Evolutionary conservation across 53 echinoderm and acorn worm species (phyloP), one percentile per base, ranked within the genome.

Genomic region (Actinopyga echinites): DNA sequence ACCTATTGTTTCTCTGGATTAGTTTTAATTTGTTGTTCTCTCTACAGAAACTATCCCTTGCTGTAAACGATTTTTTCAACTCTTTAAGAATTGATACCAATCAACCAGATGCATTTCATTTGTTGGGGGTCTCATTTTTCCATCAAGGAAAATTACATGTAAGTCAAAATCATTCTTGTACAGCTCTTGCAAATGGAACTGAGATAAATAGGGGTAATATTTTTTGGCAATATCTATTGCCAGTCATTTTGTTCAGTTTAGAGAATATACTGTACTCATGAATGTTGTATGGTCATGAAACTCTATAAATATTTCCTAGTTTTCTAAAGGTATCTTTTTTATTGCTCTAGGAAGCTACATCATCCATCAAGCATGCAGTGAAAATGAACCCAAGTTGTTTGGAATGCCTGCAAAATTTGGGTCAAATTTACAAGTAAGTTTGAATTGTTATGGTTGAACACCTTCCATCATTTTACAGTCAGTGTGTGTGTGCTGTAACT

Each of bases 61-160:
- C 96, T 23, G 85, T 87, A 8, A 91, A 89, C 20, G 96, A 95
- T 37, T 86, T 95, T 44, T 57, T 91, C 74, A 85, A 89, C 54
- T 93, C 93, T 25, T 78, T 95, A 31, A 85, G 80, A 56, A 79
- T 83, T 57, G 90, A 93, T 52, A 80, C 62, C 49, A 89, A 85
- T 64, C 96, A 95, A 71, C 71, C 93, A 5, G 96, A 93, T 28
- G 77, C 86, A 6, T 65, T 91, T 52, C 96, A 95, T 83, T 85
- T 95, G 6, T 65, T 93, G 56, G 96, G 93, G 5, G 80, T 95
- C 32, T 91, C 93, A 22, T 75, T 93, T 30, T 93, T 89, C 61
- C 96, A 95, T 87, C 96, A 95, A 68, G 96, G 96, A 23, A 95
- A 93, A 69, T 84, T 95, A 20, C 89, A 85, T 65, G 96, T 88